Evolutionary conservation across 1,140 invertebrate genomes (phyloP), one percentile per base, ranked within the genome.

Genomic region (Drosophila ananassae): DNA sequence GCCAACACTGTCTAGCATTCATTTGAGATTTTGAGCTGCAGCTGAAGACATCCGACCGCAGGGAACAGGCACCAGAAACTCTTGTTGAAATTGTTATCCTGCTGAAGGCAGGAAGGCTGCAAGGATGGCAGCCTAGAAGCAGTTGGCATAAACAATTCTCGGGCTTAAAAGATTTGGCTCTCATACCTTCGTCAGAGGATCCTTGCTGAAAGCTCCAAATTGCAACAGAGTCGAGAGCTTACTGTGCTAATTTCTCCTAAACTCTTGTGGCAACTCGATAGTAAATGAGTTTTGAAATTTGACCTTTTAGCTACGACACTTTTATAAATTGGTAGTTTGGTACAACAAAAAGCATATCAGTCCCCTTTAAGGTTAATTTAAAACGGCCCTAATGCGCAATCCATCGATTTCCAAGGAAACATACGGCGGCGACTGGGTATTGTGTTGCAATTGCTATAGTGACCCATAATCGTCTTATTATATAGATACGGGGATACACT

Each of bases 131-230:
- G 34, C 10, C 10, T 37, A 4, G 32, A 10, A 34, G 51, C 72
- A 50, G 48, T 71, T 71, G 64, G 54, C 46, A 71, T 69, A 60
- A 79, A 58, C 60, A 66, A 64, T 57, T 69, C 48, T 55, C 7
- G 21, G 60, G 56, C 79, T 82, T 71, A 82, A 67, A 52, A 53
- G 79, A 79, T 75, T 82, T 37, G 10, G 25, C 34, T 13, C n/a
- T 17, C 41, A 10, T 32, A 55, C 66, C 66, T 69, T 57, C 51
- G 21, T 32, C 52, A 44, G 41, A 28, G 9, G 2, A 13, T 28
- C 48, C 22, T 54, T 72, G 64, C 12, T 71, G 68, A 50, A 56
- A 69, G 63, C 67, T 50, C 41, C 32, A 69, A 57, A 50, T 50
- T 41, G 52, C 52, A 48, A 30, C 2, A 24, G 1, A 68, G 66